Conservation (phyloP, 2,888 invertebrate species). For the Bursaphelenchus okinawaensis region DNA sequence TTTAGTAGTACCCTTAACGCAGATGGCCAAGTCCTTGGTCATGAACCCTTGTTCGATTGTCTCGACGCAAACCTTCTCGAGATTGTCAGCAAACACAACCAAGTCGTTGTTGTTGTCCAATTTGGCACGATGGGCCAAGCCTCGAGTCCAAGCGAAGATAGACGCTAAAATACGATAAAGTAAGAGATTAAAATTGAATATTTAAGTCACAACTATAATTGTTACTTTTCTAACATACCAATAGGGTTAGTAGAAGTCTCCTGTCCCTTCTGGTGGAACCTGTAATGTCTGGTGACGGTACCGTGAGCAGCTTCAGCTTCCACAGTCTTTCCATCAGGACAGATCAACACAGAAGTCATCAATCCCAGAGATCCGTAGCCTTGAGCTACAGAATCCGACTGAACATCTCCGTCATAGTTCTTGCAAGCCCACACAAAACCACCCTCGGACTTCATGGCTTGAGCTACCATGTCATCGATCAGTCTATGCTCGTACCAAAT, state of each 20-base stretch:
- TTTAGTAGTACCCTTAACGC: constrained; percentile 80
- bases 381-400: constrained; percentile 95
- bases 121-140: constrained; percentile 85
- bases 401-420: constrained; percentile 98
- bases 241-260: constrained; percentile 98
- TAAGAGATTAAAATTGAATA: no score
- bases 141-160: constrained; percentile 96
- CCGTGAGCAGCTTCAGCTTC: constrained; percentile 98
- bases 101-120: constrained; percentile 74
- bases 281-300: constrained; percentile 84
- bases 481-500: constrained; percentile 97
- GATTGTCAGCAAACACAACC: constrained; percentile 71
- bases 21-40: constrained; percentile 98
- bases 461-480: constrained; percentile 82
- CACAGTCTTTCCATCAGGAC: constrained; percentile 94
- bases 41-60: constrained; percentile 89
- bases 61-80: constrained; percentile 75
- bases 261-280: constrained; percentile 69
- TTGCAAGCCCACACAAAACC: constrained; percentile 99
- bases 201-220: no score
- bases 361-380: constrained; percentile 81
- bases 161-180: constrained; percentile 66
- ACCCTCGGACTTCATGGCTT: constrained; percentile 63
- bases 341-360: constrained; percentile 94
- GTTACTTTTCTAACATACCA: constrained; percentile 63